Evolutionary conservation across 2,888 invertebrate species (phyloP).

Genomic region (Erpobdella octoculata): DNA sequence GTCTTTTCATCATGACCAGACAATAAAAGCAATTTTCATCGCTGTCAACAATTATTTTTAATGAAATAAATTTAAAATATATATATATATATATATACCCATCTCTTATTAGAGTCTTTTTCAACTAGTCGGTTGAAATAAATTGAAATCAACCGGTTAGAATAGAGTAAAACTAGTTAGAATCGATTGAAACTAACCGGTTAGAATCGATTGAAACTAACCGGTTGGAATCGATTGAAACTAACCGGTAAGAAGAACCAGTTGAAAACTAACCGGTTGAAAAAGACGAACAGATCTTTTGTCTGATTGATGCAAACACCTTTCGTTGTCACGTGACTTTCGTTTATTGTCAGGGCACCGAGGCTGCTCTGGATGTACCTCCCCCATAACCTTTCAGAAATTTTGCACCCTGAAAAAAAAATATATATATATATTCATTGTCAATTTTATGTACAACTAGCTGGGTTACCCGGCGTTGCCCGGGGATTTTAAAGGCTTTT

Average conservation of each 20-base stretch:
- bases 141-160: neutral
- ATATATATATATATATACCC: no score
- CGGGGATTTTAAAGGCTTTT: no score
- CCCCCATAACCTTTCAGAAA: constrained; percentile 25
- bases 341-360: constrained; percentile 21
- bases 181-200: neutral
- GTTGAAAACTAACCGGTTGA: constrained; percentile 21
- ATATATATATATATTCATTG: no score
- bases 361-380: constrained; percentile 31
- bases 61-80: no score
- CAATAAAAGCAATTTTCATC: constrained; percentile 28
- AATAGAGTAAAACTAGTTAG: neutral
- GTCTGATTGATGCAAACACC: constrained; percentile 25
- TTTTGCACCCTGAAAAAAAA: constrained; percentile 14
- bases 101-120: no score
- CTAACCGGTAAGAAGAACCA: neutral
- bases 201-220: no score
- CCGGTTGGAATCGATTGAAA: neutral
- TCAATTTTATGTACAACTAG: no score
- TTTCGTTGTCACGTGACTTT: constrained; percentile 23
- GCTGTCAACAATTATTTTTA: no score
- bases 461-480: no score
- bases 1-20: constrained; percentile 29
- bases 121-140: no score
- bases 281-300: constrained; percentile 27